Percentiles rank a stretch among this genome's conserved stretches.
These are phyloP conservation scores for Heliconius ismenius DNA, from an alignment of 2,888 invertebrate species.

Conservation along the genomic window DNA sequence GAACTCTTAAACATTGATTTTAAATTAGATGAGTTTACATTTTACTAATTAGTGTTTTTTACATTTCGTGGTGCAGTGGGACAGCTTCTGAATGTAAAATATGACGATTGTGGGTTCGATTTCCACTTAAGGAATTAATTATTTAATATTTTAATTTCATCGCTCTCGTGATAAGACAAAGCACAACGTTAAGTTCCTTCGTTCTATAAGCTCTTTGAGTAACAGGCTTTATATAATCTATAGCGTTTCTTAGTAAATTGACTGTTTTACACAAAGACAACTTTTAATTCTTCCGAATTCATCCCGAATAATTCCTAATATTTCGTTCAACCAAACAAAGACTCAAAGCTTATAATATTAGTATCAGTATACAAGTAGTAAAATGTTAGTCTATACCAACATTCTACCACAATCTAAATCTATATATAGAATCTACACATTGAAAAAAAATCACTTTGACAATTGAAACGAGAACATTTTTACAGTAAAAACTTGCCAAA, in stretches of 20 bases:
- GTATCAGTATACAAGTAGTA: not conserved
- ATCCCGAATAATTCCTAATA: not conserved
- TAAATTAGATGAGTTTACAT: slow-evolving; percentile 4
- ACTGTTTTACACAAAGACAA: not conserved
- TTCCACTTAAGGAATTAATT: too few species aligned
- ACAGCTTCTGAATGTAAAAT: too few species aligned
- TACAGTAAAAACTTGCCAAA: slow-evolving; percentile 4
- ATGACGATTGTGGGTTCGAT: too few species aligned
- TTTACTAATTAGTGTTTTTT: not conserved
- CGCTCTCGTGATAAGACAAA: too few species aligned
- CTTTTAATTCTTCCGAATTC: too few species aligned
- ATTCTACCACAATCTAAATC: not conserved
- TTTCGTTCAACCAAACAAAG: not conserved
- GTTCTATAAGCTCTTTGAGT: too few species aligned
- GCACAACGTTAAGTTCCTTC: too few species aligned
- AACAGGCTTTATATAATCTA: too few species aligned
- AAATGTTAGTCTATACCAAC: not conserved
- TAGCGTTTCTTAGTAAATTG: not conserved
- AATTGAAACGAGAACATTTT: slow-evolving; percentile 2
- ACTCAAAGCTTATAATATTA: not conserved
- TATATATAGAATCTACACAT: not conserved
- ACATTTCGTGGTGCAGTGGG: too few species aligned
- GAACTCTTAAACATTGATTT: slow-evolving; percentile 22
- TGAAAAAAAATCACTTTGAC: slow-evolving; percentile 3
- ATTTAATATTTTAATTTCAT: too few species aligned